Evolutionary conservation across 2,888 invertebrate species (phyloP).

Genomic region (Pomacea canaliculata): DNA sequence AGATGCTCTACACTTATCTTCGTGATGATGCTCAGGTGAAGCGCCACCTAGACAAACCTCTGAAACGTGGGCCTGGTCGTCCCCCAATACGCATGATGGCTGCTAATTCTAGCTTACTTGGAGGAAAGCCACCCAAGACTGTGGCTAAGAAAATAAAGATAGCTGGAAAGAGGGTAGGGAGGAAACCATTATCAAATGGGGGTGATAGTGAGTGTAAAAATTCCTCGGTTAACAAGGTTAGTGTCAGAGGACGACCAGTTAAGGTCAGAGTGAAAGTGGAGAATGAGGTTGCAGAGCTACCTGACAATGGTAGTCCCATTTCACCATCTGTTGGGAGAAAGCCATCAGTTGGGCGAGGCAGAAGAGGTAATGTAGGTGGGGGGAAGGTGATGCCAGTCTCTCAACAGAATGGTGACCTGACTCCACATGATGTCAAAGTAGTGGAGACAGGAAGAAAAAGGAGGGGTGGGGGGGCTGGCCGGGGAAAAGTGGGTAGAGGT

Average conservation of each 20-base stretch:
- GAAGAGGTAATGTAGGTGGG: background rate
- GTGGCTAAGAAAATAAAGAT: background rate
- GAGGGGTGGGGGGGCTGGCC: background rate
- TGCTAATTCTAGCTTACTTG: background rate
- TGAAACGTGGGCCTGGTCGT: constrained; percentile 14
- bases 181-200: background rate
- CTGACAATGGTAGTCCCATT: too few species aligned
- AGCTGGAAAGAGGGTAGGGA: background rate
- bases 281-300: too few species aligned
- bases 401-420: background rate
- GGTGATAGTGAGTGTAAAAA: background rate
- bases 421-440: background rate
- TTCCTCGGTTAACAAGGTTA: too few species aligned
- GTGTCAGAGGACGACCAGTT: too few species aligned
- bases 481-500: background rate
- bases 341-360: background rate
- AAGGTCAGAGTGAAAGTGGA: too few species aligned
- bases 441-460: background rate
- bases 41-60: constrained; percentile 41
- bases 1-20: constrained; percentile 80
- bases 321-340: too few species aligned
- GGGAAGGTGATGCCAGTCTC: constrained; percentile 5
- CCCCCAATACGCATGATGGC: constrained; percentile 4
- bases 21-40: constrained; percentile 88
- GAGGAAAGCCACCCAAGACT: background rate